Evolutionary conservation across 2,113 vertebrate genomes (phyloP), one percentile per base, ranked within the genome.

Genomic region (Noctilio leporinus): DNA sequence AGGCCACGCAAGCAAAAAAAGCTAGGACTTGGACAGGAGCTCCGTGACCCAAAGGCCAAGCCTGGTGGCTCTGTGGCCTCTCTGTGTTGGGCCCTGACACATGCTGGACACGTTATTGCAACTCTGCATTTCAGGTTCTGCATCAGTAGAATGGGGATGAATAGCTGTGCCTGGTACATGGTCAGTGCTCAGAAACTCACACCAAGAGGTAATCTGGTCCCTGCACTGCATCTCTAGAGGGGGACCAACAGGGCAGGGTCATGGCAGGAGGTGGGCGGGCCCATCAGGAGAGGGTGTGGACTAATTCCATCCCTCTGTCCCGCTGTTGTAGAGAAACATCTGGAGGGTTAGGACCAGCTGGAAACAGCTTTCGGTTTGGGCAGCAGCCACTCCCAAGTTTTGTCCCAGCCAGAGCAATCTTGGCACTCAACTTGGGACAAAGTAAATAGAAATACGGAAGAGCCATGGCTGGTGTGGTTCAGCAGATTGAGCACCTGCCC

Each of bases 301-400:
- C 69, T 47, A 26, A 12, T 17, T 3, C 26, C 62, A 19, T 16
- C 4, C n/a, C 80, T 92, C 91, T 65, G 70, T 33, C 62, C 17
- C 9, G 53, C n/a, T n/a, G 72, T 22, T 75, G 35, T 2, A 40
- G 59, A 78, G 78, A 96, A 87, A 55, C 77, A 92, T 90, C 91
- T 85, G 85, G 81, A 91, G n/a, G 10, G 17, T 20, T 28, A n/a
- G 35, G 33, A 40, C 33, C 84, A 89, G 90, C 80, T 95, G 95
- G 64, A 65, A 35, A 64, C 55, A 91, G 88, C 76, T 85, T 94
- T 57, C 19, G 47, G 47, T 81, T 92, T 95, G 95, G 93, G 88
- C 47, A 76, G 16, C 1, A 33, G 93, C 86, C 85, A 53, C 65
- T 59, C 28, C 92, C 84, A 57, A 57, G 45, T 59, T 81, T 75